Percentiles rank a stretch among this genome's conserved stretches.
Conservation (phyloP, 2,888 invertebrate species). For the Hydrotaea cyrtoneurina region DNA sequence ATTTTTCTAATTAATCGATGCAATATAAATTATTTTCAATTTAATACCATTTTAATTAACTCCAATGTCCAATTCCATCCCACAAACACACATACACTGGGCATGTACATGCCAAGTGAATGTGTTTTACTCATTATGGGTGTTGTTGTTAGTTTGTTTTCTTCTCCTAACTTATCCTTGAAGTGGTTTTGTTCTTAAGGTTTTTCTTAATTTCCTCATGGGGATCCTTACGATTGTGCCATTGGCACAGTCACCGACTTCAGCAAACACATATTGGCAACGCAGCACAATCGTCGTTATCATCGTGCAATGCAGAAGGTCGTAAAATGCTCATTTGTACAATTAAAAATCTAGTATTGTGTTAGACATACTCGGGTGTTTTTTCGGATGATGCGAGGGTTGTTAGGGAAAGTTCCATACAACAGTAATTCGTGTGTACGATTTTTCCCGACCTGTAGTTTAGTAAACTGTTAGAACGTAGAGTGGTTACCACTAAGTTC, state of each 20-base stretch:
- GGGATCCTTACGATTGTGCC: neutral
- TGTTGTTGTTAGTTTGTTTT: neutral
- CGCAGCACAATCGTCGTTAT: neutral
- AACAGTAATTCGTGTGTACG: too few species aligned
- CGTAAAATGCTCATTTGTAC: constrained; percentile 53
- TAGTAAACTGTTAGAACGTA: too few species aligned
- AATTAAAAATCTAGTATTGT: constrained; percentile 46
- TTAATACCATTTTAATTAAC: constrained; percentile 51
- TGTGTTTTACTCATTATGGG: constrained; percentile 18
- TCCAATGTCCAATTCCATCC: constrained; percentile 21
- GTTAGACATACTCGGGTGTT: constrained; percentile 8
- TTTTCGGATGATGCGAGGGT: neutral
- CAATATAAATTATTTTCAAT: constrained; percentile 11
- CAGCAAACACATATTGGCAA: neutral
- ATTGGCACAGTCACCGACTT: constrained; percentile 22
- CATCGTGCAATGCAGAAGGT: constrained; percentile 2
- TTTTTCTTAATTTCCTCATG: neutral
- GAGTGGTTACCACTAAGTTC: too few species aligned
- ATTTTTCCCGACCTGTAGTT: too few species aligned
- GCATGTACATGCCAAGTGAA: neutral
- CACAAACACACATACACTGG: neutral
- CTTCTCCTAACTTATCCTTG: neutral
- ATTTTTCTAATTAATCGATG: neutral
- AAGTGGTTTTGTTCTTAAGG: constrained; percentile 8
- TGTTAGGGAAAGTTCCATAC: neutral